A percentile compares a stretch with the other conserved stretches of the same genome.
These are phyloP conservation scores for Luffia ferchaultella DNA, from an alignment of 2,888 invertebrate species.

Conservation along the genomic window DNA sequence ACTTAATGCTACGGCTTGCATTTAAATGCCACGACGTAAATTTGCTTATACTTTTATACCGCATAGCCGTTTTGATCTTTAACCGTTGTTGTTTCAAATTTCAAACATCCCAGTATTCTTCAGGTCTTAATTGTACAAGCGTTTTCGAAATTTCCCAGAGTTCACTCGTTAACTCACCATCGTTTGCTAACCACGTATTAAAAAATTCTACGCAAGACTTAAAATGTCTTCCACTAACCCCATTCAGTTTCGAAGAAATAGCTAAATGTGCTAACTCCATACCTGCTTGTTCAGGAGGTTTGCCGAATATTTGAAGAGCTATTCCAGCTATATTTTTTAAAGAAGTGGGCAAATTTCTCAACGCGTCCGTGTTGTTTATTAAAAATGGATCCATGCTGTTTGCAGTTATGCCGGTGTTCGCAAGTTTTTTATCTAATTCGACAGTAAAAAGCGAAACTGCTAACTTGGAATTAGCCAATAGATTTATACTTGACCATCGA, in stretches of 20 bases:
- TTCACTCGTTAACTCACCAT: constrained; percentile 25
- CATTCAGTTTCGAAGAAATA: constrained; percentile 28
- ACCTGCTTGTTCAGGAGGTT: constrained; percentile 38
- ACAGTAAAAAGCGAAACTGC: constrained; percentile 69
- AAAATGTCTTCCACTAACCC: constrained; percentile 35
- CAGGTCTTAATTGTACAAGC: constrained; percentile 29
- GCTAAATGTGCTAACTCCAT: constrained; percentile 38
- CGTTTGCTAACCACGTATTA: constrained; percentile 36
- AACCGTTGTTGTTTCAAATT: no score
- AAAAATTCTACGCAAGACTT: constrained; percentile 38
- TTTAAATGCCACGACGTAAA: no score
- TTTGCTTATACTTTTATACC: no score
- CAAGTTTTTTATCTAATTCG: constrained; percentile 62
- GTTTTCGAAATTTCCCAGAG: constrained; percentile 41
- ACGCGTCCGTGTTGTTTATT: constrained; percentile 36
- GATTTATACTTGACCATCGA: constrained; percentile 28
- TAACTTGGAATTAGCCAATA: constrained; percentile 58
- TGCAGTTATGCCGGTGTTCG: constrained; percentile 68
- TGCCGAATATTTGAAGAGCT: constrained; percentile 35
- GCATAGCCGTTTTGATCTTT: no score
- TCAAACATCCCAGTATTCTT: constrained; percentile 50
- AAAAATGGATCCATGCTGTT: constrained; percentile 71
- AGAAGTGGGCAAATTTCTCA: constrained; percentile 27
- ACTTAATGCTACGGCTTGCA: no score
- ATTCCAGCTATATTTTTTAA: constrained; percentile 25